phyloP scores from a whole-genome alignment of 2,888 invertebrate genomes.

The Tetramorium bicarinatum region DNA sequence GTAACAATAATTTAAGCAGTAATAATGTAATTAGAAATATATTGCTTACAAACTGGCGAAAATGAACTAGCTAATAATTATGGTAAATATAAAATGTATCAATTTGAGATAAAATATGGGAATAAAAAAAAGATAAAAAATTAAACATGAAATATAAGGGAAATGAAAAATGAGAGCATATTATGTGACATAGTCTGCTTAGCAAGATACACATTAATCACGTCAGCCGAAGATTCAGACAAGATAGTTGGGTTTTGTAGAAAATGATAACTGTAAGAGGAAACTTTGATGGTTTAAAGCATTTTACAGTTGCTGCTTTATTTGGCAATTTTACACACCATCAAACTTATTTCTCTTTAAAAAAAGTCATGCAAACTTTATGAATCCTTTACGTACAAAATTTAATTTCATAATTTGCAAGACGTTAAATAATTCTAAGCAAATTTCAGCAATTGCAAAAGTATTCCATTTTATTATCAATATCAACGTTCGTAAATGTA shows the following conservation, averaged over 20 bases:
- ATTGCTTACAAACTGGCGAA: background rate
- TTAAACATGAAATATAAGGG: slow-evolving; percentile 14
- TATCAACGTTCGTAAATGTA: background rate
- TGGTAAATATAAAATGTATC: background rate
- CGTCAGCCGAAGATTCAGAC: background rate
- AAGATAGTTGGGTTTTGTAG: slow-evolving; percentile 3
- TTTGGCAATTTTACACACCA: background rate
- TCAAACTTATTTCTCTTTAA: slow-evolving; percentile 4
- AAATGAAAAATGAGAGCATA: background rate
- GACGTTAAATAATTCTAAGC: background rate
- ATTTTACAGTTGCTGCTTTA: slow-evolving; percentile 9
- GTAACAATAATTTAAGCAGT: background rate
- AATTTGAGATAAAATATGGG: background rate
- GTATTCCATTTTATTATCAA: background rate
- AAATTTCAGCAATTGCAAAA: slow-evolving; percentile 3
- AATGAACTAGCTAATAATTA: background rate
- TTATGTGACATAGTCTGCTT: slow-evolving; percentile 23
- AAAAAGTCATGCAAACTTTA: background rate
- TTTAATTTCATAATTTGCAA: background rate
- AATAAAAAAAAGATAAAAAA: slow-evolving; percentile 11
- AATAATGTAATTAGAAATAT: background rate
- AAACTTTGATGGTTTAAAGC: background rate
- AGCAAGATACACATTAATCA: slow-evolving; percentile 35
- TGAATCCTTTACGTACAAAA: background rate
- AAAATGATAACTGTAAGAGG: slow-evolving; percentile 6